A percentile compares a stretch with the other conserved stretches of the same genome.
phyloP scores from a whole-genome alignment of 1,140 invertebrate genomes.

The Micrasema minimum region DNA sequence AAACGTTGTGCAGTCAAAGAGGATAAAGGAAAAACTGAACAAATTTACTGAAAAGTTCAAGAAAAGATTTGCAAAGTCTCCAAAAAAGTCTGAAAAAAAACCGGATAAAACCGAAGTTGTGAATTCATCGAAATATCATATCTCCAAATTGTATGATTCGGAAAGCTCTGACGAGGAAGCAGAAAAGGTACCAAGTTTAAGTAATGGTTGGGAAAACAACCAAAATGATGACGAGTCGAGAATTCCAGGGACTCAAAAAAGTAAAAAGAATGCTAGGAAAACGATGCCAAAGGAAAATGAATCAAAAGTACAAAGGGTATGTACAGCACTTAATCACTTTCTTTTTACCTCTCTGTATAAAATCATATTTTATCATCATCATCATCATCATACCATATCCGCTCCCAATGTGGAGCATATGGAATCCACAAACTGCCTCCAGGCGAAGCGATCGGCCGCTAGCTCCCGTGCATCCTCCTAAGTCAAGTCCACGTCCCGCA shows the following conservation, averaged over 20 bases:
- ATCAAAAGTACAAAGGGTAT: slow-evolving; percentile 20
- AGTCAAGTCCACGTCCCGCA: too few relatives aligned
- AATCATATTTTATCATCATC: too few relatives aligned
- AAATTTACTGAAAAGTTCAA: slow-evolving; percentile 45
- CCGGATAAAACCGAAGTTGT: neutral
- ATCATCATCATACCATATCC: too few relatives aligned
- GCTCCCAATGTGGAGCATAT: too few relatives aligned
- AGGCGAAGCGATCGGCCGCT: too few relatives aligned
- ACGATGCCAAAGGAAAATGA: neutral
- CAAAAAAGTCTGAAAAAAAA: slow-evolving; percentile 17
- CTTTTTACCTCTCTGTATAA: too few relatives aligned
- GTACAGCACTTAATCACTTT: too few relatives aligned
- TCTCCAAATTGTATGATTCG: slow-evolving; percentile 44
- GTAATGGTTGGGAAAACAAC: neutral
- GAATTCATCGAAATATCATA: slow-evolving; percentile 14
- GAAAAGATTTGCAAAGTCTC: slow-evolving; percentile 30
- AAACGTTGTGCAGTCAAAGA: slow-evolving; percentile 27
- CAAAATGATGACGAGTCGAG: slow-evolving; percentile 5
- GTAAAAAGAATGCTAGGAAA: neutral
- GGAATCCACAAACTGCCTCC: too few relatives aligned
- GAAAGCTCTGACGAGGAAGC: slow-evolving; percentile 46
- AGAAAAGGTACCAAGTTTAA: slow-evolving; percentile 4
- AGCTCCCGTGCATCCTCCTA: too few relatives aligned
- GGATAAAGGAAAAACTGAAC: slow-evolving; percentile 43
- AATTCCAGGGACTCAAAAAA: neutral